These are phyloP conservation scores for Microcaecilia unicolor DNA, from an alignment of 2,797 vertebrate genomes.

Conservation along the genomic window DNA sequence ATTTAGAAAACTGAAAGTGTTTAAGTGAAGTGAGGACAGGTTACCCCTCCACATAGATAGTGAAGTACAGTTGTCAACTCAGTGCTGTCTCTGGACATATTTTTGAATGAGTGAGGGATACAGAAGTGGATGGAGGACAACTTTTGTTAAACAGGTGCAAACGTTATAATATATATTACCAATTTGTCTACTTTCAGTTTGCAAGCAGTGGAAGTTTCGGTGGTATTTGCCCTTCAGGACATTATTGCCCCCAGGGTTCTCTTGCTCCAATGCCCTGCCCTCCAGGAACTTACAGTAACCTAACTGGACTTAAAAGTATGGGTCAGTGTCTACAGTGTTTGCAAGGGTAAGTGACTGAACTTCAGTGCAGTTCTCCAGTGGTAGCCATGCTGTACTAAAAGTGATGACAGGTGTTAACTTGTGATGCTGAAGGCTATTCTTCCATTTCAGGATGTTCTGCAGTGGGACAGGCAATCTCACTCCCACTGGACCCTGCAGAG, in stretches of 20 bases:
- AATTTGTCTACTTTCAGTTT: conserved; percentile 40
- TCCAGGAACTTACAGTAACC: conserved; percentile 69
- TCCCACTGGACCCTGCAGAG: conserved; percentile 63
- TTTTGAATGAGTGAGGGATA: too few species aligned
- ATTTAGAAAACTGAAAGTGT: too few species aligned
- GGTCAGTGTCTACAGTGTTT: conserved; percentile 68
- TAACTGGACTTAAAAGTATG: conserved; percentile 48
- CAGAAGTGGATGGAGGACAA: too few species aligned
- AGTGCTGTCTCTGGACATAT: too few species aligned
- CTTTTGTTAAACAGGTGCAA: too few species aligned
- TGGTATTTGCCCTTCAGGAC: conserved; percentile 58
- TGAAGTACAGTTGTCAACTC: too few species aligned
- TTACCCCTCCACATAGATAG: too few species aligned
- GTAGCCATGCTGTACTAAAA: too few species aligned
- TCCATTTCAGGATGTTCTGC: conserved; percentile 40
- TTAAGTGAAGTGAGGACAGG: too few species aligned
- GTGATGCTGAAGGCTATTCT: not conserved
- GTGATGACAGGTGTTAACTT: too few species aligned
- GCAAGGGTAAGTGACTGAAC: conserved; percentile 55
- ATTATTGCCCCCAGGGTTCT: conserved; percentile 59
- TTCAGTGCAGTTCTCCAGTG: too few species aligned
- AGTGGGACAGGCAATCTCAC: conserved; percentile 55
- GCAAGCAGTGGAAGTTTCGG: conserved; percentile 65
- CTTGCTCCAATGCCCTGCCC: conserved; percentile 65
- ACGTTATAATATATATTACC: too few species aligned